Base-by-base conservation (phyloP, 37 sponge, comb jelly and placozoan species). In the Corticium candelabrum region DNA sequence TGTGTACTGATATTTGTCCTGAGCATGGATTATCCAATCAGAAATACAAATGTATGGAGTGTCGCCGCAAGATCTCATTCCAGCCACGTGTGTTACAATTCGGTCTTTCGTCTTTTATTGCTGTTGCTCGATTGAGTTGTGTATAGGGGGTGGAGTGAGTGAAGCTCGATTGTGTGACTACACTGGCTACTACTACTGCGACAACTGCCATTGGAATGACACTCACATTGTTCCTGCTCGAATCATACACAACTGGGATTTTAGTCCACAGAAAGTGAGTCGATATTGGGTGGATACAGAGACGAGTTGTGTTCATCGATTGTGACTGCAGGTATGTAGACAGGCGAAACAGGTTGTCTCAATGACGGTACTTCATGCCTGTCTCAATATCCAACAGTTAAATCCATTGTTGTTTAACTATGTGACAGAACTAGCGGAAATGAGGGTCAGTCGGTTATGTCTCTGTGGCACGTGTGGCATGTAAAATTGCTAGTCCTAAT, bases 221-320 rank as follows among this genome's bases (percentile, higher is more conserved):
- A 15, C 34, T 27, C 72, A 84, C 2, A 40, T 91, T 72, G 86
- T 98, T 11, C 99, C 99, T 38, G 96, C 99, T 0, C 67, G 93
- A 34, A 89, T 98, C 38, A 40, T 98, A n/a, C 99, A 90, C 80
- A 90, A 98, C 81, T 98, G 99, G 99, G 99, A 98, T 88, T 98
- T 98, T 78, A 78, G 31, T 7, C 77, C 77, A 4, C 67, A 85
- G 30, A 79, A 69, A 57, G 95, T 90, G 21, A 29, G 73, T 34
- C n/a, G n/a, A n/a, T n/a, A n/a, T n/a, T n/a, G n/a, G n/a, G n/a
- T n/a, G n/a, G n/a, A n/a, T 95, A 90, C 80, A 90, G 94, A 79
- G 94, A 95, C 95, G 99, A 98, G 86, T 98, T 98, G 76, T 76
- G 31, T 7, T 75, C 77, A 4, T 43, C 85, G 30, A 79, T 62